Evolutionary conservation across 2,797 vertebrate genomes (phyloP).

Genomic region (Poeciliopsis turneri): DNA sequence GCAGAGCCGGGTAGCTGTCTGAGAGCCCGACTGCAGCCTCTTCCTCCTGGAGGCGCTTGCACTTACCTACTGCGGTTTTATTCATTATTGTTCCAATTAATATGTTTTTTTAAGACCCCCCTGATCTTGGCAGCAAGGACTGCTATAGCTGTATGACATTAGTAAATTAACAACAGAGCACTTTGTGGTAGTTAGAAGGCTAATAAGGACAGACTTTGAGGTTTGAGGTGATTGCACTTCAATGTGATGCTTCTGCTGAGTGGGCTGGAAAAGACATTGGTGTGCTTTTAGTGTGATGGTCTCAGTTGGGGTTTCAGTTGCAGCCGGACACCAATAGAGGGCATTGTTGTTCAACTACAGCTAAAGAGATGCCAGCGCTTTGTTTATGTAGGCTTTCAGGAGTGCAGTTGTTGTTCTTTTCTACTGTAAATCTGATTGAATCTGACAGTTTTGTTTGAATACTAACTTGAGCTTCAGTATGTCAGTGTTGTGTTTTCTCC

Average conservation of each 20-base stretch:
- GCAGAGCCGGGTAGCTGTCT: conserved; percentile 35
- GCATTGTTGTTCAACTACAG: conserved; percentile 83
- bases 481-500: conserved; percentile 45
- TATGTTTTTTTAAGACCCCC: conserved; percentile 60
- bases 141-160: conserved; percentile 72
- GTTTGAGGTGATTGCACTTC: conserved; percentile 80
- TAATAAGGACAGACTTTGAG: conserved; percentile 79
- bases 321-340: conserved; percentile 81
- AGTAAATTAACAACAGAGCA: conserved; percentile 73
- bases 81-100: conserved; percentile 78
- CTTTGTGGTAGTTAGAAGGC: conserved; percentile 73
- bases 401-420: conserved; percentile 55
- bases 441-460: conserved; percentile 66
- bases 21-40: conserved; percentile 43
- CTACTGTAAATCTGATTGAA: conserved; percentile 43
- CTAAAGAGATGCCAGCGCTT: conserved; percentile 45
- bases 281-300: conserved; percentile 49
- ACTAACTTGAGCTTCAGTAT: conserved; percentile 61
- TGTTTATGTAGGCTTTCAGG: conserved; percentile 65
- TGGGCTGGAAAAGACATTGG: conserved; percentile 70
- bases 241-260: conserved; percentile 81
- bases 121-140: conserved; percentile 65
- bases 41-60: conserved; percentile 57
- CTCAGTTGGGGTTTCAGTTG: conserved; percentile 60
- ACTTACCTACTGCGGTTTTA: conserved; percentile 70